A percentile compares a stretch with the other conserved stretches of the same genome.
Evolutionary conservation across 2,888 invertebrate species (phyloP).

Genomic region (Lasioglossum villosulum): DNA sequence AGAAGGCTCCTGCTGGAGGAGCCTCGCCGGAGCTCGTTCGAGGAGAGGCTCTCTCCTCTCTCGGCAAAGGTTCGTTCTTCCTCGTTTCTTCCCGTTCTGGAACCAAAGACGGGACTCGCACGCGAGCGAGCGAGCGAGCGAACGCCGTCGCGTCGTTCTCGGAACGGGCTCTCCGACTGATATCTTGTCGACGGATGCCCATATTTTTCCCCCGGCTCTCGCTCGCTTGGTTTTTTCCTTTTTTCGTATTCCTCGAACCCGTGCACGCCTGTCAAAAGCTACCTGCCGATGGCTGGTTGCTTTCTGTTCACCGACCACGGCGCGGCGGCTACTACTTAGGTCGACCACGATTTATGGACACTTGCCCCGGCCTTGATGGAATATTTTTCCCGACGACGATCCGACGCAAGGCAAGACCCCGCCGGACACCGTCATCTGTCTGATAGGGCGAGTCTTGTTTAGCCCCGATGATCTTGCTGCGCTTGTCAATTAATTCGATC

Average conservation of each 20-base stretch:
- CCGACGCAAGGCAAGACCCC: not conserved
- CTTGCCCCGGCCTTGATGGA: slow-evolving; percentile 11
- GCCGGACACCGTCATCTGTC: slow-evolving; percentile 1
- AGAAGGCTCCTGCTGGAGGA: not conserved
- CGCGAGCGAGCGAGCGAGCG: not conserved
- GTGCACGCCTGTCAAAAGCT: slow-evolving; percentile 36
- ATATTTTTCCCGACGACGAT: not conserved
- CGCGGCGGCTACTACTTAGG: slow-evolving; percentile 12
- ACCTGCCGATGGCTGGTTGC: not conserved
- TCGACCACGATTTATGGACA: slow-evolving; percentile 12
- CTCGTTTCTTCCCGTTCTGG: slow-evolving; percentile 67
- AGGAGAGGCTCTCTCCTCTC: not conserved
- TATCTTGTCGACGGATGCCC: slow-evolving; percentile 61
- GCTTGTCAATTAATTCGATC: slow-evolving; percentile 6
- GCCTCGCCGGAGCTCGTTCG: not conserved
- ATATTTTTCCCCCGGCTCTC: slow-evolving; percentile 53
- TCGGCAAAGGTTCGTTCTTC: slow-evolving; percentile 55
- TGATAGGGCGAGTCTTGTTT: slow-evolving; percentile 11
- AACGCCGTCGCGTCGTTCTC: slow-evolving; percentile 43
- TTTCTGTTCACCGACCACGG: slow-evolving; percentile 12
- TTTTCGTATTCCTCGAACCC: slow-evolving; percentile 24
- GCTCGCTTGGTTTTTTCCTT: slow-evolving; percentile 22
- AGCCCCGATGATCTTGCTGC: not conserved
- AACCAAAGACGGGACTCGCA: slow-evolving; percentile 38
- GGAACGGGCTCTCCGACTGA: slow-evolving; percentile 52